Evolutionary conservation across 2,113 vertebrate genomes (phyloP).

Genomic region (Oncorhynchus kisutch): DNA sequence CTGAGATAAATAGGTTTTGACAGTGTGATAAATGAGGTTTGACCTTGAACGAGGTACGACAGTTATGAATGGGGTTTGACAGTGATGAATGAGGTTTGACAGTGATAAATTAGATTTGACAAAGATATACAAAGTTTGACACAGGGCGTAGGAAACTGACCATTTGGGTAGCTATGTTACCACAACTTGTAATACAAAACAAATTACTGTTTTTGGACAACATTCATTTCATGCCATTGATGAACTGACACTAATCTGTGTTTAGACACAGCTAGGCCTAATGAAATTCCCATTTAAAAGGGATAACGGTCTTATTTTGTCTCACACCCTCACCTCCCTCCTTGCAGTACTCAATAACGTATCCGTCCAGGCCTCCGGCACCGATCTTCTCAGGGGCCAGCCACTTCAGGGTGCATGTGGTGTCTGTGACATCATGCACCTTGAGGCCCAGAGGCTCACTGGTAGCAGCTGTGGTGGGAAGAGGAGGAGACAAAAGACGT

Average conservation of each 20-base stretch:
- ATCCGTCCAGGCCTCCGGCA: constrained; percentile 87
- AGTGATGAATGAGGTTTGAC: too few species aligned
- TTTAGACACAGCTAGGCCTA: not conserved
- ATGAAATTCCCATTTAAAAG: not conserved
- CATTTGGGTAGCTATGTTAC: too few species aligned
- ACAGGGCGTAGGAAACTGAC: not conserved
- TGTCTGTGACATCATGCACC: constrained; percentile 84
- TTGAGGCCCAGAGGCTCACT: constrained; percentile 80
- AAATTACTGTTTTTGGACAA: not conserved
- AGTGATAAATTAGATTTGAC: too few species aligned
- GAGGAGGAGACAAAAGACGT: constrained; percentile 15
- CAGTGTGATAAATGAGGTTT: too few species aligned
- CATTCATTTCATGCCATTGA: not conserved
- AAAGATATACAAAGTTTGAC: not conserved
- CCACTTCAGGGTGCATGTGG: constrained; percentile 86
- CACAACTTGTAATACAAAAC: not conserved
- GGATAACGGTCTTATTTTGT: not conserved
- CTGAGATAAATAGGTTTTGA: too few species aligned
- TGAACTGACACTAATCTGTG: too few species aligned
- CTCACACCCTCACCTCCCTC: constrained; percentile 78
- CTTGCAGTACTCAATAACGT: constrained; percentile 86
- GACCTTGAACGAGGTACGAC: not conserved
- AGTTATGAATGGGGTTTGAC: too few species aligned
- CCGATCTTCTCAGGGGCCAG: constrained; percentile 82
- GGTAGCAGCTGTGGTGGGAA: constrained; percentile 76